Conservation (phyloP, 1,140 invertebrate genomes). For the Bombus affinis region DNA sequence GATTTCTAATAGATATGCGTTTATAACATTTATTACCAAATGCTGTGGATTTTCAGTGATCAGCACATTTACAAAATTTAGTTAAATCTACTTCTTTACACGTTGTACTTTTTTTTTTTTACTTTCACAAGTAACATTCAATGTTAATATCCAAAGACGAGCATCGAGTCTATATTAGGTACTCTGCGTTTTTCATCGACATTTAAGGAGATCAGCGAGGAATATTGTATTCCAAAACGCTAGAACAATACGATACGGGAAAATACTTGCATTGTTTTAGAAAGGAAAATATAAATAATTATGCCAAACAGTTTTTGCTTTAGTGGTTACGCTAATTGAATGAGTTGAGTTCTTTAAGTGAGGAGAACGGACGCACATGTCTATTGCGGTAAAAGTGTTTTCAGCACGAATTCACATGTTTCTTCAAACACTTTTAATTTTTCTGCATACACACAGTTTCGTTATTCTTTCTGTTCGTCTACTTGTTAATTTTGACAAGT, state of each 20-base stretch:
- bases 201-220: background rate
- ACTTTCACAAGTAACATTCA: constrained; percentile 11
- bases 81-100: too few relatives aligned
- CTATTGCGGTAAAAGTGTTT: background rate
- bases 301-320: background rate
- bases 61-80: too few relatives aligned
- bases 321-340: background rate
- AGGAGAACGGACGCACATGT: background rate
- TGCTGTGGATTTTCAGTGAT: too few relatives aligned
- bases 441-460: background rate
- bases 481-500: background rate
- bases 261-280: background rate
- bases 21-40: too few relatives aligned
- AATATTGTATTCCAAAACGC: background rate
- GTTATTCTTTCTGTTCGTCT: background rate
- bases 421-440: background rate
- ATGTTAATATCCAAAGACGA: background rate
- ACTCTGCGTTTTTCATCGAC: background rate
- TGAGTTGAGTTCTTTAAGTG: background rate
- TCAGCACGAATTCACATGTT: background rate
- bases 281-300: constrained; percentile 24
- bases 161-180: background rate
- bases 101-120: background rate
- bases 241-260: constrained; percentile 1
- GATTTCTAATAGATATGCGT: too few relatives aligned